Evolutionary conservation across 2,888 invertebrate genomes (phyloP), one percentile per base, ranked within the genome.

Genomic region (Epinotia brunnichana): DNA sequence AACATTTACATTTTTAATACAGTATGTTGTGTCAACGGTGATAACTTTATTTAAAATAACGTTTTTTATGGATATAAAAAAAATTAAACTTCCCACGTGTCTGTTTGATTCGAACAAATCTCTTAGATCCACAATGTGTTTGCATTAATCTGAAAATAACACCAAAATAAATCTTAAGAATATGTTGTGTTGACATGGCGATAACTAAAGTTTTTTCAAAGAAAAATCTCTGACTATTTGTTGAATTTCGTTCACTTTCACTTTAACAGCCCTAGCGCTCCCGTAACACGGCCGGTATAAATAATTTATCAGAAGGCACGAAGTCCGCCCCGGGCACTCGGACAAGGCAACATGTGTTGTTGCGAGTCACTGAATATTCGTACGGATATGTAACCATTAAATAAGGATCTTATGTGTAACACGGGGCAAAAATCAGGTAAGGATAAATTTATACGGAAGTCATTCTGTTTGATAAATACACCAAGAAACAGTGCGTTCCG

Each of bases 241-340:
- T n/a, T 35, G 35, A 35, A 35, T 9, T 35, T 35, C 35, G 9
- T 9, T 35, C 9, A 35, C 35, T 2, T 35, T 24, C 15, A 48
- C 24, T 62, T 24, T 48, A 29, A 41, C 35, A 68, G 35, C 72
- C 72, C 68, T 73, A 56, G 15, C 7, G 4, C 24, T 10, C 21
- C 19, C 53, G 70, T 68, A 63, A 56, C 59, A 62, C 48, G 10
- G 64, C 39, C 51, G 69, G 71, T 74, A 75, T 75, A 75, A 75
- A 75, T 75, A 74, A 75, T 75, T 74, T 74, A 75, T 74, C 69
- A 66, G 75, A 71, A 74, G 70, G 70, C 66, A 74, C 66, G 64
- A 62, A 67, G 72, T 54, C 62, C 13, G 67, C 61, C 54, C 59
- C 44, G 59, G 62, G 39, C 70, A 63, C 35, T 61, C 51, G 72